These are phyloP conservation scores for Orchestes rusci DNA, from an alignment of 2,888 invertebrate species.

Conservation along the genomic window DNA sequence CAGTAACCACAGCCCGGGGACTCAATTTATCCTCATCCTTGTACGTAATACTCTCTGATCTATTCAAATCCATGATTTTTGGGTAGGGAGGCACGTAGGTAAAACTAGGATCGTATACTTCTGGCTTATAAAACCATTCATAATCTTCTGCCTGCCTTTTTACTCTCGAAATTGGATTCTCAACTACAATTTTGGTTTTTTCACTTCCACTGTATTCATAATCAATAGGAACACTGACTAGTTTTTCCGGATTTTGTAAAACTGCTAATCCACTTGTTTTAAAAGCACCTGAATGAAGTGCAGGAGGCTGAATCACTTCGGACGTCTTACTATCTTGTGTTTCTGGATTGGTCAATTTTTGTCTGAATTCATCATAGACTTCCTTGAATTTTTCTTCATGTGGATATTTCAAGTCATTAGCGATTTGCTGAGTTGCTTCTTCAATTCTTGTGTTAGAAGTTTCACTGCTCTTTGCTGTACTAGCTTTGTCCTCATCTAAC, in stretches of 20 bases:
- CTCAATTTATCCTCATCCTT: slow-evolving; percentile 34
- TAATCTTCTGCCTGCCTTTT: slow-evolving; percentile 19
- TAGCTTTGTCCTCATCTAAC: slow-evolving; percentile 16
- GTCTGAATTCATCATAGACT: slow-evolving; percentile 15
- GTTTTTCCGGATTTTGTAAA: slow-evolving; percentile 34
- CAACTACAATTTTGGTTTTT: slow-evolving; percentile 17
- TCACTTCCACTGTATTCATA: slow-evolving; percentile 36
- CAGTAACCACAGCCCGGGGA: slow-evolving; percentile 32
- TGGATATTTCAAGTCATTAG: slow-evolving; percentile 9
- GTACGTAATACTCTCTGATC: slow-evolving; percentile 3
- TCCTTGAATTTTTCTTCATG: slow-evolving; percentile 19
- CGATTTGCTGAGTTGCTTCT: background rate
- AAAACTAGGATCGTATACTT: slow-evolving; percentile 29
- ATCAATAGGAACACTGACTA: slow-evolving; percentile 38
- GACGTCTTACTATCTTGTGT: slow-evolving; percentile 19
- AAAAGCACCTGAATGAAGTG: slow-evolving; percentile 32
- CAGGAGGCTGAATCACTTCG: slow-evolving; percentile 28
- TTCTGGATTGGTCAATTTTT: slow-evolving; percentile 15
- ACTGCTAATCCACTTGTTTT: slow-evolving; percentile 33
- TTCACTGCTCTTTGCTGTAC: slow-evolving; percentile 9
- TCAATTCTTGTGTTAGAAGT: slow-evolving; percentile 2
- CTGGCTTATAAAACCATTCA: slow-evolving; percentile 28
- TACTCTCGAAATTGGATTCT: slow-evolving; percentile 4
- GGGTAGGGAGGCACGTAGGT: slow-evolving; percentile 25
- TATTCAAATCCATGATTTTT: slow-evolving; percentile 24